Conservation (phyloP, 2,797 vertebrate species). For the Poeciliopsis infans region DNA sequence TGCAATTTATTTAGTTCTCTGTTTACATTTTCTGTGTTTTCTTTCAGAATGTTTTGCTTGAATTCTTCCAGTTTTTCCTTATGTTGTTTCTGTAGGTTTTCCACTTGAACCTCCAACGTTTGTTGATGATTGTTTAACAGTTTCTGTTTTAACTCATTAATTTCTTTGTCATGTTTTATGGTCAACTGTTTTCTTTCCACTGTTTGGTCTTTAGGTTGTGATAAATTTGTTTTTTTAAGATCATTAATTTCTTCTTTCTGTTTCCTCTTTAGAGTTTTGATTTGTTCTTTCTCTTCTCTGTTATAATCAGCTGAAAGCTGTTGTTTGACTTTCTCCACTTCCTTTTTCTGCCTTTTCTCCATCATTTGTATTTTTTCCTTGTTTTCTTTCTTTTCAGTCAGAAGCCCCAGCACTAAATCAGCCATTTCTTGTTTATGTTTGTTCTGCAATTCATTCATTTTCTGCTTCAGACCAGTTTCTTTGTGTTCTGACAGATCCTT, state of each 20-base stretch:
- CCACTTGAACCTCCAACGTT: rapidly evolving
- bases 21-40: background rate
- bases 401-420: background rate
- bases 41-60: background rate
- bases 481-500: background rate
- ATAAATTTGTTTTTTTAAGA: rapidly evolving
- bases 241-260: rapidly evolving
- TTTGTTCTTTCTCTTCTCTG: background rate
- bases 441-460: rapidly evolving
- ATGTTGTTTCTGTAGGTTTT: rapidly evolving
- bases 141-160: background rate
- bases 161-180: rapidly evolving
- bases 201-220: background rate
- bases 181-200: rapidly evolving
- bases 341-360: background rate
- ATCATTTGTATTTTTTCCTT: rapidly evolving
- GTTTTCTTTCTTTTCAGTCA: constrained; percentile 6
- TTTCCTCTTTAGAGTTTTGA: rapidly evolving
- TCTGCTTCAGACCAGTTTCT: background rate
- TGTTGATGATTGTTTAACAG: rapidly evolving
- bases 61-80: rapidly evolving
- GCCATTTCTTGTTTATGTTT: constrained; percentile 8
- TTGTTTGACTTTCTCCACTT: background rate
- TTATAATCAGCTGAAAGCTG: too few relatives aligned
- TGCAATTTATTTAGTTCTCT: rapidly evolving